phyloP scores from a whole-genome alignment of 2,113 vertebrate genomes.

The Anolis carolinensis region DNA sequence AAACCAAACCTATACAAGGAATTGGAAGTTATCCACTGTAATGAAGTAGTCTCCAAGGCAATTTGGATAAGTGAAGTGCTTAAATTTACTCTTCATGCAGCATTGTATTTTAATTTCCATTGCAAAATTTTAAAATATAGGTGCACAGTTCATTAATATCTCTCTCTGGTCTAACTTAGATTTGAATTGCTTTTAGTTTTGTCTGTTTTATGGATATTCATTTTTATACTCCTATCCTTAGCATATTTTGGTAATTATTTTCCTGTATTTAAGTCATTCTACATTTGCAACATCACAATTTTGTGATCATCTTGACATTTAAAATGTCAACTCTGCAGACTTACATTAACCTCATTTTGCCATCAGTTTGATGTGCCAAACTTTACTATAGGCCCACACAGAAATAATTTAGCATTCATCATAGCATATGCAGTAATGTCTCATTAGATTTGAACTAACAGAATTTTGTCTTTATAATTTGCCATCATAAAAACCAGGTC shows the following conservation, averaged over 20 bases:
- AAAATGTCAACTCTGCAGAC: slow-evolving; percentile 52
- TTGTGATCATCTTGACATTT: slow-evolving; percentile 63
- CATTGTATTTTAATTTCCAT: slow-evolving; percentile 1
- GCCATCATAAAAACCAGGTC: slow-evolving; percentile 63
- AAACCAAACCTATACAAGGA: not conserved
- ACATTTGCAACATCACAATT: slow-evolving; percentile 50
- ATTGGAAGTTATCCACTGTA: not conserved
- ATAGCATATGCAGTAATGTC: slow-evolving; percentile 56
- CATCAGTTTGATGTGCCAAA: slow-evolving; percentile 63
- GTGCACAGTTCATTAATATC: not conserved
- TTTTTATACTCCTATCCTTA: slow-evolving; percentile 40
- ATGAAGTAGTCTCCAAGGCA: not conserved
- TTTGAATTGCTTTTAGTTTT: slow-evolving; percentile 29
- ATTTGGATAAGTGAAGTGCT: not conserved
- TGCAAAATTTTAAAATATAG: slow-evolving; percentile 6
- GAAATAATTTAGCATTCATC: slow-evolving; percentile 69
- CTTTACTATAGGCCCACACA: slow-evolving; percentile 29
- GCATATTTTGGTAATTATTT: slow-evolving; percentile 34
- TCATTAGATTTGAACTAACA: slow-evolving; percentile 72
- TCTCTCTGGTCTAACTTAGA: slow-evolving; percentile 28
- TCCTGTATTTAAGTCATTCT: slow-evolving; percentile 55
- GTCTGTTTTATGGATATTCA: slow-evolving; percentile 9
- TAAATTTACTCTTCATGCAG: not conserved
- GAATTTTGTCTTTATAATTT: slow-evolving; percentile 69
- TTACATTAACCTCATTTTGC: slow-evolving; percentile 64